Evolutionary conservation across 2,888 invertebrate genomes (phyloP), one percentile per base, ranked within the genome.

Genomic region (Drosophila phalerata): DNA sequence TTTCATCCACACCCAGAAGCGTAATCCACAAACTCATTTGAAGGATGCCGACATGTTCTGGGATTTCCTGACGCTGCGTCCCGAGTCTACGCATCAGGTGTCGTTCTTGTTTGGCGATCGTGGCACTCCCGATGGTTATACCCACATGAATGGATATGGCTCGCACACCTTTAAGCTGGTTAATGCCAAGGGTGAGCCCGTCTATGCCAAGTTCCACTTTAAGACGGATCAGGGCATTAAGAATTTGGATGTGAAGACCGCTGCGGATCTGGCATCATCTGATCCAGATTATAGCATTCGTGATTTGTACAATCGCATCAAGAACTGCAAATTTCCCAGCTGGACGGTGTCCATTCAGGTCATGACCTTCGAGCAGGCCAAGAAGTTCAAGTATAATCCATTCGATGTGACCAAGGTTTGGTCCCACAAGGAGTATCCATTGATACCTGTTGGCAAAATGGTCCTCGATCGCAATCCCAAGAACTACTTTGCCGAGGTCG

Each of bases 1-100:
- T 90, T 99, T 99, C 90, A 98, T 99, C 87, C 99, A 99, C 92
- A 98, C 98, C 0, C 99, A 98, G 92, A 99, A 99, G 92, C 94
- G 99, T 81, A 99, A 99, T 92, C 99, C 99, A 0, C 96, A 94
- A 47, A 97, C 97, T 0, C 97, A 97, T 90, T 93, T 98, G 64
- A 98, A 98, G 93, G 98, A 98, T 93, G 93, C 97, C 1, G 97
- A 98, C 90, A 98, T 98, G 97, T 97, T 98, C 91, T 98, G 98
- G 98, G 98, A 98, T 92, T 98, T 99, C 91, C 94, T 98, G 71
- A 95, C 97, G 0, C 93, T 98, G 58, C 94, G 98, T 52, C 97
- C 98, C 0, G 98, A 98, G 93, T 94, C 96, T 6, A 95, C 95
- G 25, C 98, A 99, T 91, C 92, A 96, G 91, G 96, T 98, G 92